phyloP scores from a whole-genome alignment of 2,797 vertebrate genomes.

The Mormyrops boulengeri region DNA sequence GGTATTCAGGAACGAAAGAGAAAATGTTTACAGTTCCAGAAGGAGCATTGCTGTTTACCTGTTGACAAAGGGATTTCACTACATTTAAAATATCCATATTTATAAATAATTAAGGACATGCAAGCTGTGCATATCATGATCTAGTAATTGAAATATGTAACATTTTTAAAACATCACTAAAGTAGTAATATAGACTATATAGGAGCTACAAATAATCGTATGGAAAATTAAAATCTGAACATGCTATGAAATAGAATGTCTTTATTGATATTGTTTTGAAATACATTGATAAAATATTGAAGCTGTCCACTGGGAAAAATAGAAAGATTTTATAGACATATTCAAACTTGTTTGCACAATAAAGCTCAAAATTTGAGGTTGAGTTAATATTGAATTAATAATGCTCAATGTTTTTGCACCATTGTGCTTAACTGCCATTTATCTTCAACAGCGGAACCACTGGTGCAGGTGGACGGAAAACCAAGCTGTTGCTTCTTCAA shows the following conservation, averaged over 20 bases:
- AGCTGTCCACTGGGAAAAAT: not conserved
- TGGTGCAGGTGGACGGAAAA: constrained; percentile 91
- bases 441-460: constrained; percentile 75
- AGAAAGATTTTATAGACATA: not conserved
- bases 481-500: constrained; percentile 98
- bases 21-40: not conserved
- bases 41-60: not conserved
- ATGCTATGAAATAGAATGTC: not conserved
- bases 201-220: not conserved
- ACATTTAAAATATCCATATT: constrained; percentile 2
- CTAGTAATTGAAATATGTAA: not conserved
- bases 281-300: not conserved
- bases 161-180: constrained; percentile 2
- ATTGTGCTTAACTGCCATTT: constrained; percentile 20
- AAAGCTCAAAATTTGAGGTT: not conserved
- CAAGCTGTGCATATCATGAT: not conserved
- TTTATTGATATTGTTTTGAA: not conserved
- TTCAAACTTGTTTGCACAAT: not conserved
- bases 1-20: not conserved
- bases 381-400: not conserved
- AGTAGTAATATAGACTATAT: not conserved
- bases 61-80: not conserved
- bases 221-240: not conserved
- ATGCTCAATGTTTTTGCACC: not conserved
- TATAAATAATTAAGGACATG: not conserved